Percentiles rank a stretch among this genome's conserved stretches.
Evolutionary conservation across 2,113 vertebrate species (phyloP).

Genomic region (Archocentrus centrarchus): DNA sequence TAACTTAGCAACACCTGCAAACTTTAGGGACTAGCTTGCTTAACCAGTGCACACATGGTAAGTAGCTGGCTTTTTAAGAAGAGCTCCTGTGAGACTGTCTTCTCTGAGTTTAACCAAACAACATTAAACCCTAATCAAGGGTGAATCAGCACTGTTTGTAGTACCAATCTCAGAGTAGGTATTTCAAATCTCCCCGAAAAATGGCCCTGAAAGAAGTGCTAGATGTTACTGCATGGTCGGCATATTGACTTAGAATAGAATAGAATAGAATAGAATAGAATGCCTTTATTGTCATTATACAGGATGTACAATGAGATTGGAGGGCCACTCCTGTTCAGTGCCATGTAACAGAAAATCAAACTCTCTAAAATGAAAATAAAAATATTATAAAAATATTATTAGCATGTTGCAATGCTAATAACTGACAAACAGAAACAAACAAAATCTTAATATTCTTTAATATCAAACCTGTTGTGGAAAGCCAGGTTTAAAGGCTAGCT

Average conservation of each 20-base stretch:
- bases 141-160: neutral
- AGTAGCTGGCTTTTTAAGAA: neutral
- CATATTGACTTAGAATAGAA: accelerated
- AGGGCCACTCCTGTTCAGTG: too few relatives aligned
- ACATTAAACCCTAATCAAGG: neutral
- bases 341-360: too few relatives aligned
- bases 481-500: neutral
- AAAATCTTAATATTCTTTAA: neutral
- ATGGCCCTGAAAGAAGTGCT: neutral
- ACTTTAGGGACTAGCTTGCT: neutral
- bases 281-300: too few relatives aligned
- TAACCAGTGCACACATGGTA: neutral
- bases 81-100: neutral
- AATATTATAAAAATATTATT: too few relatives aligned
- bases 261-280: too few relatives aligned
- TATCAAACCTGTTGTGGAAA: neutral
- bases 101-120: neutral
- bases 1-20: neutral
- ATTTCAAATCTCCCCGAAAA: neutral
- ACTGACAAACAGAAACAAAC: neutral
- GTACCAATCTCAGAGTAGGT: neutral
- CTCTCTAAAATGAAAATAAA: too few relatives aligned
- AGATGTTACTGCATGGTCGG: neutral
- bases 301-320: too few relatives aligned
- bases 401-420: neutral